phyloP scores from a whole-genome alignment of 1,140 invertebrate genomes.

The Apis florea region DNA sequence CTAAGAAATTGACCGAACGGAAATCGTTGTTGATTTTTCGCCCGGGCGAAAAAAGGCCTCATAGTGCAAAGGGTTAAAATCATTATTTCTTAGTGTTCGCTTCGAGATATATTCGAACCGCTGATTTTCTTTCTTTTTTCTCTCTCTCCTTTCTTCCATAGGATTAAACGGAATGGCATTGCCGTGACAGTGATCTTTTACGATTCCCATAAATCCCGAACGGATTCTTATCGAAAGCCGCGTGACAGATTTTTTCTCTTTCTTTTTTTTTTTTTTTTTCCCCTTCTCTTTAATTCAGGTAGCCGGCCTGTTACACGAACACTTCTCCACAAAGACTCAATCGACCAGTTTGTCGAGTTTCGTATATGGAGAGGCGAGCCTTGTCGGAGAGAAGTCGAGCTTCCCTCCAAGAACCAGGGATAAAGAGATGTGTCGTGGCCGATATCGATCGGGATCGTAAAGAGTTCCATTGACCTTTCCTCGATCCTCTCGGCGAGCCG shows the following conservation, averaged over 20 bases:
- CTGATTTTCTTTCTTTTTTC: too few relatives aligned
- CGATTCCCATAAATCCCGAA: constrained; percentile 39
- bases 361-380: constrained; percentile 60
- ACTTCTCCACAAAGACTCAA: constrained; percentile 53
- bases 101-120: too few relatives aligned
- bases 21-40: too few relatives aligned
- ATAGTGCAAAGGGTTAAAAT: too few relatives aligned
- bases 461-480: constrained; percentile 60
- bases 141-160: neutral
- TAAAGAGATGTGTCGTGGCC: constrained; percentile 28
- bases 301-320: constrained; percentile 47
- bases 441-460: constrained; percentile 49
- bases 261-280: too few relatives aligned
- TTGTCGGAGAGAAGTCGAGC: constrained; percentile 43
- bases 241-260: constrained; percentile 30
- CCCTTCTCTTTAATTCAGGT: constrained; percentile 27
- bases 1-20: too few relatives aligned
- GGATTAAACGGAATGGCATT: neutral
- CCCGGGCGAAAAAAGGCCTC: too few relatives aligned
- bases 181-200: neutral
- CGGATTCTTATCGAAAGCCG: constrained; percentile 41
- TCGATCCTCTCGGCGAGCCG: too few relatives aligned
- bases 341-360: constrained; percentile 66
- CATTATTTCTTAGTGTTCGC: too few relatives aligned
- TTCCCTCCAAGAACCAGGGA: neutral